phyloP scores from a whole-genome alignment of 2,888 invertebrate genomes.

The Drosophila melanosoma region DNA sequence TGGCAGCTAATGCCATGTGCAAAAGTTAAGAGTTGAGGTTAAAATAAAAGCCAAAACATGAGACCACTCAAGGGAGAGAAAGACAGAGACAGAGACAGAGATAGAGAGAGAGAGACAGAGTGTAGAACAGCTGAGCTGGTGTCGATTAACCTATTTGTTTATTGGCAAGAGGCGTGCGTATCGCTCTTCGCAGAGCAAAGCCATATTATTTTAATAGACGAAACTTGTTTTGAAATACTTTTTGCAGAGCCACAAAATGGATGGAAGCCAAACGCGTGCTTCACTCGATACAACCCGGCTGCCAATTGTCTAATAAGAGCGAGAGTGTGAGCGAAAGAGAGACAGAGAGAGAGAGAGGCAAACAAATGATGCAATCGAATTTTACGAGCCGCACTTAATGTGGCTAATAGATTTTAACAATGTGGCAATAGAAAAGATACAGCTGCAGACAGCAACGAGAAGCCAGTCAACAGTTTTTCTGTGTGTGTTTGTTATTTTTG shows the following conservation, averaged over 20 bases:
- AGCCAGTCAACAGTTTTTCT: conserved; percentile 47
- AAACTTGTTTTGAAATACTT: conserved; percentile 79
- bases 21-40: conserved; percentile 39
- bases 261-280: conserved; percentile 21
- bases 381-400: conserved; percentile 81
- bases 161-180: conserved; percentile 50
- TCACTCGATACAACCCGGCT: conserved; percentile 21
- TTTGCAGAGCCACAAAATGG: conserved; percentile 48
- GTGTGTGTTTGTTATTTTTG: conserved; percentile 23
- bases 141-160: conserved; percentile 78
- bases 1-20: conserved; percentile 19
- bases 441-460: conserved; percentile 61
- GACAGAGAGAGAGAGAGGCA: conserved; percentile 37
- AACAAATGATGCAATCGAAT: conserved; percentile 81
- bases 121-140: conserved; percentile 20
- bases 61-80: conserved; percentile 42
- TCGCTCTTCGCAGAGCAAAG: conserved; percentile 12
- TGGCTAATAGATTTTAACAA: conserved; percentile 81
- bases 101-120: background rate
- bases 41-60: conserved; percentile 17
- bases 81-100: background rate
- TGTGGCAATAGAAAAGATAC: conserved; percentile 81
- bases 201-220: conserved; percentile 69
- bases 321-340: background rate
- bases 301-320: conserved; percentile 40